phyloP scores from a whole-genome alignment of 2,888 invertebrate genomes.

The Ormia ochracea region DNA sequence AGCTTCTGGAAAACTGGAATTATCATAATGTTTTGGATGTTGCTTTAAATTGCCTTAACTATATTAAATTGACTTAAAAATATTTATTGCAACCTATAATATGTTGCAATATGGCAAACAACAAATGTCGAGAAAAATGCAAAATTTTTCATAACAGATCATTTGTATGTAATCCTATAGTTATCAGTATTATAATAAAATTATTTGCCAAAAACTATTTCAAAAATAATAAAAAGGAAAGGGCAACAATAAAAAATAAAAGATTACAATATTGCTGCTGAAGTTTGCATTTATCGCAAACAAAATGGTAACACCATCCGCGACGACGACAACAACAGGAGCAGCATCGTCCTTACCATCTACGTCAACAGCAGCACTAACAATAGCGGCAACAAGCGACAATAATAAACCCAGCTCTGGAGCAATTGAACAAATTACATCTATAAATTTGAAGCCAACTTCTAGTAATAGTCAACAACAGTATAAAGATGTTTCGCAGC shows the following conservation, averaged over 20 bases:
- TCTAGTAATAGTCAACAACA: conserved; percentile 64
- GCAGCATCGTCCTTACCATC: conserved; percentile 80
- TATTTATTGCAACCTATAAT: conserved; percentile 42
- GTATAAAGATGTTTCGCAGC: conserved; percentile 71
- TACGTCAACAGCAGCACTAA: conserved; percentile 75
- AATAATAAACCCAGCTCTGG: conserved; percentile 75
- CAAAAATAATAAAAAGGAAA: background rate
- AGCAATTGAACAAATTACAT: conserved; percentile 72
- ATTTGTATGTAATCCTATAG: conserved; percentile 16
- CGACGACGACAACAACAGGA: conserved; percentile 80
- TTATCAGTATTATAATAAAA: conserved; percentile 52
- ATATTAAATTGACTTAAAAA: conserved; percentile 3
- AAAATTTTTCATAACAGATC: conserved; percentile 45
- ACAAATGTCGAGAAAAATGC: conserved; percentile 47
- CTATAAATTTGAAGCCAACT: conserved; percentile 76
- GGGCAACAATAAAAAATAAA: conserved; percentile 62
- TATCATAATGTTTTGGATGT: background rate
- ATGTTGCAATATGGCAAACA: conserved; percentile 55
- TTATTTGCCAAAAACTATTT: background rate
- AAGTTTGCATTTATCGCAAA: conserved; percentile 65
- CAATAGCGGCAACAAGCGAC: conserved; percentile 75
- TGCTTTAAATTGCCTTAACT: conserved; percentile 2
- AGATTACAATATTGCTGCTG: conserved; percentile 63
- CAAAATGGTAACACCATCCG: conserved; percentile 77
- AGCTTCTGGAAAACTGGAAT: background rate